Conservation (phyloP, 2,113 vertebrate species). For the Irena cyanogastra region DNA sequence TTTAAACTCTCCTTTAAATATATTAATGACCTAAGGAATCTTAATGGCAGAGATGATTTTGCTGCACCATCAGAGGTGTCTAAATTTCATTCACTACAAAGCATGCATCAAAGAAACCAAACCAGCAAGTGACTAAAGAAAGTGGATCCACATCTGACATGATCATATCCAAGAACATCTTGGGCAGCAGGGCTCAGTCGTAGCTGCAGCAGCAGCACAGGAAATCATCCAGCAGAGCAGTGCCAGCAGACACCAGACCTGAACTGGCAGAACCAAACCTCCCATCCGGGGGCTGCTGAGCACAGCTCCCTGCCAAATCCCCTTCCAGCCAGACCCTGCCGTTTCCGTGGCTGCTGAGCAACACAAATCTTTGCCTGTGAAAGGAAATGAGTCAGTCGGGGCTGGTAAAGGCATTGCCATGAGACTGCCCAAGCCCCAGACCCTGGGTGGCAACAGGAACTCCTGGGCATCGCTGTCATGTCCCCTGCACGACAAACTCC, state of each 20-base stretch:
- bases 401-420: not conserved
- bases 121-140: not conserved
- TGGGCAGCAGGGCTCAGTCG: not conserved
- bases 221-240: not conserved
- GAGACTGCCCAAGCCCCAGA: not conserved
- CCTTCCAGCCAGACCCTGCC: not conserved
- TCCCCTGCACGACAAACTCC: not conserved
- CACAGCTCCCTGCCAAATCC: not conserved
- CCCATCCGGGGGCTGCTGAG: not conserved
- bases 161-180: not conserved
- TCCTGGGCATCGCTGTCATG: not conserved
- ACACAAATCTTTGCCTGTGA: not conserved
- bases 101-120: not conserved
- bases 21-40: not conserved
- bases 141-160: not conserved
- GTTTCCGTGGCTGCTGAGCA: not conserved
- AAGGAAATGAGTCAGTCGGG: not conserved
- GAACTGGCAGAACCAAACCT: not conserved
- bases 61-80: not conserved
- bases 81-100: not conserved
- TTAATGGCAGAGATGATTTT: not conserved
- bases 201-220: not conserved
- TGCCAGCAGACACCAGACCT: not conserved
- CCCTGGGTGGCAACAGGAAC: not conserved
- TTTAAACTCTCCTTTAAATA: not conserved